Evolutionary conservation across 1,140 invertebrate genomes (phyloP), one percentile per base, ranked within the genome.

Genomic region (Orius insidiosus): DNA sequence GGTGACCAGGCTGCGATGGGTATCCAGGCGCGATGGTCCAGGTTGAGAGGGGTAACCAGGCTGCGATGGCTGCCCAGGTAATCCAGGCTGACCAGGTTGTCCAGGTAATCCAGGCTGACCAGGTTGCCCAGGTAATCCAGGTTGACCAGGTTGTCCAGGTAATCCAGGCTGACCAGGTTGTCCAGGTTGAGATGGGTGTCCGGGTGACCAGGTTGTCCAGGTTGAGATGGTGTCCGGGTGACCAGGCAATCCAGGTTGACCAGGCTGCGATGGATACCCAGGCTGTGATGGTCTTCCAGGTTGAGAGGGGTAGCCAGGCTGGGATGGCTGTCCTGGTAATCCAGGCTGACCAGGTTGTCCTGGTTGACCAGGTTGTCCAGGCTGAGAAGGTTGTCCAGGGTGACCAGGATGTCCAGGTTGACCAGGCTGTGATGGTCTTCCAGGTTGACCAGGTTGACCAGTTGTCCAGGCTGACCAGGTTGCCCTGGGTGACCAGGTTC

Each of bases 381-480:
- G 50, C 32, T 32, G 49, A 35, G 50, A 46, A 44, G 56, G 54
- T 33, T 32, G 44, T 32, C 52, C 52, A 38, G 54, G 51, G 14
- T 44, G 9, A 32, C 48, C 48, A 33, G 54, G 47, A 9, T 38
- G 8, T 36, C 49, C 52, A 24, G 48, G 46, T 33, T 48, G 11
- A 18, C 33, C 50, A 30, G 57, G 59, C 11, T 36, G 6, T 18
- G 56, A 54, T 56, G 56, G 60, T 38, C 52, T 37, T 36, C 58
- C 57, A 52, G 57, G 58, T 32, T 40, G 16, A 33, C 56, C 58
- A 48, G 56, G 56, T 39, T n/a, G n/a, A n/a, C n/a, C n/a, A n/a
- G n/a, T n/a, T 48, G 44, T 53, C 54, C 55, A 39, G 60, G 58
- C 19, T 53, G 38, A 10, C 58, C 56, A 14, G 56, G 54, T 41